Conservation (phyloP, 1,140 invertebrate genomes). For the Drosophila neocordata region DNA sequence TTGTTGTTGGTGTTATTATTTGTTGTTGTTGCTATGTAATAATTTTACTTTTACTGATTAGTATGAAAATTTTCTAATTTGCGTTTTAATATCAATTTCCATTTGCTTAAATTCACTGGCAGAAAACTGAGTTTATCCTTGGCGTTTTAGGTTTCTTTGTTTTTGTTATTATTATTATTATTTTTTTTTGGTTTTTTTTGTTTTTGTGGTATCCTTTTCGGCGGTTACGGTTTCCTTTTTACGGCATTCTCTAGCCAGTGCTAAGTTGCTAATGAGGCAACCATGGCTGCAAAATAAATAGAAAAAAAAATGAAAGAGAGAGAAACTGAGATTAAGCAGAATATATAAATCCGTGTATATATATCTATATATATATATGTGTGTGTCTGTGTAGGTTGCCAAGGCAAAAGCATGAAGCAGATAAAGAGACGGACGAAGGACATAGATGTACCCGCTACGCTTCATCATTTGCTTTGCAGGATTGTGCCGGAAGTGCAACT, state of each 20-base stretch:
- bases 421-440: not conserved
- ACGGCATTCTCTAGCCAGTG: constrained; percentile 16
- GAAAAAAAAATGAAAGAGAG: constrained; percentile 19
- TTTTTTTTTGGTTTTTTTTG: no score
- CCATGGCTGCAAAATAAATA: constrained; percentile 58
- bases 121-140: constrained; percentile 13
- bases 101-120: constrained; percentile 50
- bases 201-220: constrained; percentile 33
- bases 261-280: constrained; percentile 74
- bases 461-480: constrained; percentile 32
- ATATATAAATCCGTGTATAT: constrained; percentile 19
- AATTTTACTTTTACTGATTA: constrained; percentile 27
- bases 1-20: constrained; percentile 1
- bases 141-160: constrained; percentile 6
- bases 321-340: not conserved
- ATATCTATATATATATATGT: not conserved
- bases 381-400: not conserved
- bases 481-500: constrained; percentile 63
- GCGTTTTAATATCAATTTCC: constrained; percentile 60
- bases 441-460: not conserved
- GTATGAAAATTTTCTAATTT: constrained; percentile 17
- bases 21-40: constrained; percentile 27
- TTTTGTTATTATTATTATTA: constrained; percentile 30
- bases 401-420: not conserved
- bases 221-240: constrained; percentile 42